phyloP scores from a whole-genome alignment of 2,797 vertebrate genomes.

The Megaceryle alcyon region DNA sequence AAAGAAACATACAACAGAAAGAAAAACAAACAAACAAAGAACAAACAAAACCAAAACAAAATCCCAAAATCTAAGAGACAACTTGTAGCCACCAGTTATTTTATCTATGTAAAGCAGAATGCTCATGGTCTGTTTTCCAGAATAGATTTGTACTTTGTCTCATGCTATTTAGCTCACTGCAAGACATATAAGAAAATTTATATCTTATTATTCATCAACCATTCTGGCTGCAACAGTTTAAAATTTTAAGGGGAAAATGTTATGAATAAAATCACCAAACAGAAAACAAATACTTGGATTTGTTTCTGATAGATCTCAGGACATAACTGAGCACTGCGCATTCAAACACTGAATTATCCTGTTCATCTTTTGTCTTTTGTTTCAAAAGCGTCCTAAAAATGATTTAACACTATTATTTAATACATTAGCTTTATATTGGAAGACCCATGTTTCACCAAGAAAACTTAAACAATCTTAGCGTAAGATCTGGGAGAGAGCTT shows the following conservation, averaged over 20 bases:
- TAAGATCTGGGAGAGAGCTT: not conserved
- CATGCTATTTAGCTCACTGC: not conserved
- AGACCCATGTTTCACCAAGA: not conserved
- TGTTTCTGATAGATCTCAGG: not conserved
- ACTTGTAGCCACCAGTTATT: not conserved
- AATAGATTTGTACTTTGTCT: not conserved
- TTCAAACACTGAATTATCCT: not conserved
- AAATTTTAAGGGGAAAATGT: not conserved
- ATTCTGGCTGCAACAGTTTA: not conserved
- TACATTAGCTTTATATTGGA: not conserved
- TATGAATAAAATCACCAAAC: not conserved
- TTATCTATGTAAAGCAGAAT: not conserved
- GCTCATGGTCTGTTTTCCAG: not conserved
- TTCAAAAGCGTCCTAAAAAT: not conserved
- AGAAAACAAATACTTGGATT: not conserved
- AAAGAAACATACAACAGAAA: not conserved
- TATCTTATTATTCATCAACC: not conserved
- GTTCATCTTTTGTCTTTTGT: not conserved
- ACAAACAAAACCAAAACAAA: not conserved
- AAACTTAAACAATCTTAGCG: not conserved
- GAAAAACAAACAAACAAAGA: not conserved
- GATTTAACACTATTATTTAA: not conserved
- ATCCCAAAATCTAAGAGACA: not conserved
- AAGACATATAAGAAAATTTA: not conserved
- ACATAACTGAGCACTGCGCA: not conserved